phyloP scores from a whole-genome alignment of 2,797 vertebrate species.

The Pelodytes ibericus region DNA sequence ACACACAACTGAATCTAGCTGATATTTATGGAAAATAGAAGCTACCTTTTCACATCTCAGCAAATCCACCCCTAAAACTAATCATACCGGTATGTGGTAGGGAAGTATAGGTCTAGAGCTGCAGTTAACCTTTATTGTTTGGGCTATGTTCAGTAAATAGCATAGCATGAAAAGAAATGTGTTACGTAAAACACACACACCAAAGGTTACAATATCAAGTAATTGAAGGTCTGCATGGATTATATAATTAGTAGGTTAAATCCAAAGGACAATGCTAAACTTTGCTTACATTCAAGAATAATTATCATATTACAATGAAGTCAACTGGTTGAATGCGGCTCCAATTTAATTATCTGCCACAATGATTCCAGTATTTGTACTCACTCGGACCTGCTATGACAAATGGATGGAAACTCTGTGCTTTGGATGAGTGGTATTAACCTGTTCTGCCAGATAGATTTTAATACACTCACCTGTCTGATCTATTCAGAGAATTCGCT shows the following conservation, averaged over 20 bases:
- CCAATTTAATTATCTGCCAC: slow-evolving; percentile 50
- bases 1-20: too few species aligned
- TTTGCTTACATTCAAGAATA: slow-evolving; percentile 37
- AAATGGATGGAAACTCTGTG: slow-evolving; percentile 27
- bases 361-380: slow-evolving; percentile 44
- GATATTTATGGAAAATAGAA: too few species aligned
- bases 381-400: slow-evolving; percentile 35
- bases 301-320: slow-evolving; percentile 42
- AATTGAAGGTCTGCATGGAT: slow-evolving; percentile 10
- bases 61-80: too few species aligned
- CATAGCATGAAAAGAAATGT: slow-evolving; percentile 26
- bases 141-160: neutral
- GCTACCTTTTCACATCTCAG: too few species aligned
- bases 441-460: slow-evolving; percentile 27
- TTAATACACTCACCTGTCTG: slow-evolving; percentile 27
- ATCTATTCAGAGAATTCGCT: neutral
- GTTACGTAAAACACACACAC: slow-evolving; percentile 12
- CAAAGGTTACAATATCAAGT: slow-evolving; percentile 29
- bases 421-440: slow-evolving; percentile 32
- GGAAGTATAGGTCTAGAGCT: neutral
- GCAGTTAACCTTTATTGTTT: neutral
- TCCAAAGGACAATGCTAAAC: slow-evolving; percentile 34
- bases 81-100: too few species aligned
- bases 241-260: slow-evolving; percentile 47
- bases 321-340: slow-evolving; percentile 27